These are phyloP conservation scores for Morinoia aosen DNA, from an alignment of 2,888 invertebrate genomes.

Conservation along the genomic window DNA sequence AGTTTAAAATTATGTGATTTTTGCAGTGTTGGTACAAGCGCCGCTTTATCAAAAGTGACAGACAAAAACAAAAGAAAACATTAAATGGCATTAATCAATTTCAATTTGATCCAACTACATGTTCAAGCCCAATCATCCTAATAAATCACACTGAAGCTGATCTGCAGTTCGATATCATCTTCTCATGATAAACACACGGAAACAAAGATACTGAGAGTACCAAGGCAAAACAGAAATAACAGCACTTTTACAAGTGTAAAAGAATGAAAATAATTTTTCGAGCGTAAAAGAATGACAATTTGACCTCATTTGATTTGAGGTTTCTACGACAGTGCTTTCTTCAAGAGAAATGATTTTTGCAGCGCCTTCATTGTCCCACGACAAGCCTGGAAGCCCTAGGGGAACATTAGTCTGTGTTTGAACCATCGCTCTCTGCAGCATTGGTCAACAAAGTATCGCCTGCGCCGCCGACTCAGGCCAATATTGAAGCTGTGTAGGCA, in stretches of 20 bases:
- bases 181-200: too few relatives aligned
- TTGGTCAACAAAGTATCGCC: constrained; percentile 17
- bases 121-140: too few relatives aligned
- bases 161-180: too few relatives aligned
- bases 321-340: neutral
- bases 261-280: neutral
- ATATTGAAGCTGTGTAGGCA: neutral
- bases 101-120: too few relatives aligned
- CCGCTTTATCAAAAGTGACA: too few relatives aligned
- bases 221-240: too few relatives aligned
- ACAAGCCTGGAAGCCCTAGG: neutral
- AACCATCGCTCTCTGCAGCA: neutral
- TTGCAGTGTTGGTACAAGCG: too few relatives aligned
- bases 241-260: neutral
- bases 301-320: neutral
- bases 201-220: too few relatives aligned
- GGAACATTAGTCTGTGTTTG: neutral
- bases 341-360: neutral
- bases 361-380: neutral
- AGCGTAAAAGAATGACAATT: neutral
- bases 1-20: too few relatives aligned
- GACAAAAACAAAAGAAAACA: too few relatives aligned
- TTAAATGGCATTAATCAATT: too few relatives aligned
- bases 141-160: too few relatives aligned
- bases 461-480: neutral